Base-by-base conservation (phyloP, 1,140 invertebrate genomes). In the Aleiodes sp. region DNA sequence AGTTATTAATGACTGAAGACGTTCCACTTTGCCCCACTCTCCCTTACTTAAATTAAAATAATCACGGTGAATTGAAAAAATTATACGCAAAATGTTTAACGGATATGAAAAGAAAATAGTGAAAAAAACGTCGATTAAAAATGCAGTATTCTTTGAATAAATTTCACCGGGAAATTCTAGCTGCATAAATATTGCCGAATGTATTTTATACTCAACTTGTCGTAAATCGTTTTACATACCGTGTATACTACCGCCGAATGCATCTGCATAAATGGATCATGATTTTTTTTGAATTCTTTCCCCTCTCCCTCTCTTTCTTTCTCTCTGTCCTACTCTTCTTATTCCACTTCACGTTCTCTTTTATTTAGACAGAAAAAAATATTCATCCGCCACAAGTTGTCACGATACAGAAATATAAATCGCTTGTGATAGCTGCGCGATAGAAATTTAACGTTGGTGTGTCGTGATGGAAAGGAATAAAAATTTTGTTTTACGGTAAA, bases 221-320 rank as follows among this genome's bases (percentile, higher is more conserved):
- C 39, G 41, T 64, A 43, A 64, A 64, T 46, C 39, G 62, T 64
- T 64, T 64, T 46, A 46, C 62, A 46, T 64, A 46, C 46, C 46
- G 26, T 64, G 14, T 46, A 21, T 46, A 64, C 41, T 19, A 33
- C 35, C 33, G 31, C 46, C 60, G 60, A 63, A 41, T 63, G 60
- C 60, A 63, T 63, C 35, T 64, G 41, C 62, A 64, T 64, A 64
- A 64, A 64, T 43, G 39, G 41, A 52, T 52, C 46, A 52, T 21
- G n/a, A n/a, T n/a, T n/a, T n/a, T n/a, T n/a, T n/a, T n/a, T n/a
- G n/a, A n/a, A n/a, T n/a, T n/a, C n/a, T n/a, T n/a, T n/a, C 46
- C 12, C 46, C 4, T 35, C 10, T 35, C 31, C 10, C 10, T 52
- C 21, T 1, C 26, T 12, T 52, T 16, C 46, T 24, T 21, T 24